These are phyloP conservation scores for Caenorhabditis sulstoni DNA, from an alignment of 2,888 invertebrate genomes.

Conservation along the genomic window DNA sequence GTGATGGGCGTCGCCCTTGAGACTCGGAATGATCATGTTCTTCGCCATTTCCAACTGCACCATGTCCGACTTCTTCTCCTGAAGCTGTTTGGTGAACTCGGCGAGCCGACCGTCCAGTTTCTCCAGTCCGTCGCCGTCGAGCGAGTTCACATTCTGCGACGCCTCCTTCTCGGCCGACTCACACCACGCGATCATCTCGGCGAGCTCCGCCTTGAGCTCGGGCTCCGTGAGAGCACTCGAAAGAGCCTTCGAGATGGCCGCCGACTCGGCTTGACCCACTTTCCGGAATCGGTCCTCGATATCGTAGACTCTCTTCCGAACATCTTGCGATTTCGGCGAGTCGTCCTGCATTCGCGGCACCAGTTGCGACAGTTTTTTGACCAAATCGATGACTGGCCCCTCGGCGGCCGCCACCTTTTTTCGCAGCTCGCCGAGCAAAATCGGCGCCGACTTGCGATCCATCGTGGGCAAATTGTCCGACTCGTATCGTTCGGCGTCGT, in stretches of 20 bases:
- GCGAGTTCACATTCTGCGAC: slow-evolving; percentile 48
- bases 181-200: slow-evolving; percentile 58
- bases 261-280: slow-evolving; percentile 34
- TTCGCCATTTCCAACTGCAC: slow-evolving; percentile 73
- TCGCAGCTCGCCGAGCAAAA: slow-evolving; percentile 51
- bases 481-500: slow-evolving; percentile 57
- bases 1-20: slow-evolving; percentile 74
- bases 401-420: slow-evolving; percentile 53
- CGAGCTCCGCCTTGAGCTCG: slow-evolving; percentile 47
- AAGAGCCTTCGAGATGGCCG: slow-evolving; percentile 33
- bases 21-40: slow-evolving; percentile 72
- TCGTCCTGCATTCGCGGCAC: slow-evolving; percentile 67
- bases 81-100: slow-evolving; percentile 20
- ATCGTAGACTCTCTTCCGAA: slow-evolving; percentile 55
- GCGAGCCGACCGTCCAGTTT: slow-evolving; percentile 34
- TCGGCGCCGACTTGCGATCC: slow-evolving; percentile 48
- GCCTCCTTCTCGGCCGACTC: slow-evolving; percentile 54
- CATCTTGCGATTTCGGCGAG: slow-evolving; percentile 43
- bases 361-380: slow-evolving; percentile 61
- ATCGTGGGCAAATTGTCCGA: slow-evolving; percentile 36
- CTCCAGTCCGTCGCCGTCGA: slow-evolving; percentile 59
- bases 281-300: slow-evolving; percentile 59
- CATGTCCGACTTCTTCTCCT: slow-evolving; percentile 54
- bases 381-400: slow-evolving; percentile 61
- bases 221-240: slow-evolving; percentile 53